phyloP scores from a whole-genome alignment of 2,797 vertebrate species.

The Anableps anableps region DNA sequence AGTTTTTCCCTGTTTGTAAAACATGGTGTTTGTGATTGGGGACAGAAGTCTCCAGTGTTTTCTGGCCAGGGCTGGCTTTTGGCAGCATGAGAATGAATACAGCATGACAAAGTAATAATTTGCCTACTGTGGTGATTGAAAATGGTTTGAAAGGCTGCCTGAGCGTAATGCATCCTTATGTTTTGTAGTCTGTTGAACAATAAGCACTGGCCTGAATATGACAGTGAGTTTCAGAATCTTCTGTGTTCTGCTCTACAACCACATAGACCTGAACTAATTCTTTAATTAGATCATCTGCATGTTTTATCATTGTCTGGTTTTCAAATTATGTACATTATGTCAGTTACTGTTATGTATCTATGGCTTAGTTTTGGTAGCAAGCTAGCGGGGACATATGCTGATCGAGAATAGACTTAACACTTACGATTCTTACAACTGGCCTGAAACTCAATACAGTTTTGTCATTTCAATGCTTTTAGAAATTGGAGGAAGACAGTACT shows the following conservation, averaged over 20 bases:
- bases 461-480: slow-evolving; percentile 24
- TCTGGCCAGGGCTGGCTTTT: slow-evolving; percentile 34
- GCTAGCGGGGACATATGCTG: slow-evolving; percentile 14
- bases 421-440: slow-evolving; percentile 23
- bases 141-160: slow-evolving; percentile 51
- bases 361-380: slow-evolving; percentile 27
- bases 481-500: not conserved
- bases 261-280: slow-evolving; percentile 61
- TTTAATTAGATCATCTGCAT: slow-evolving; percentile 67
- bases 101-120: slow-evolving; percentile 48
- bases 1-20: slow-evolving; percentile 37
- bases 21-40: slow-evolving; percentile 32
- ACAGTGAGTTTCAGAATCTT: slow-evolving; percentile 38
- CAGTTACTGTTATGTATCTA: slow-evolving; percentile 21
- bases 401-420: slow-evolving; percentile 19
- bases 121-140: slow-evolving; percentile 45
- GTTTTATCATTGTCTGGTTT: slow-evolving; percentile 45
- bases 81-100: slow-evolving; percentile 42
- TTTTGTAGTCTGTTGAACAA: slow-evolving; percentile 67
- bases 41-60: slow-evolving; percentile 49
- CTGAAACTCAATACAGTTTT: slow-evolving; percentile 6
- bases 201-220: slow-evolving; percentile 68
- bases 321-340: slow-evolving; percentile 34
- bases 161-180: slow-evolving; percentile 52
- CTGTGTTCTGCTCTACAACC: slow-evolving; percentile 46